These are phyloP conservation scores for Tiliacea aurago DNA, from an alignment of 2,888 invertebrate genomes.

Conservation along the genomic window DNA sequence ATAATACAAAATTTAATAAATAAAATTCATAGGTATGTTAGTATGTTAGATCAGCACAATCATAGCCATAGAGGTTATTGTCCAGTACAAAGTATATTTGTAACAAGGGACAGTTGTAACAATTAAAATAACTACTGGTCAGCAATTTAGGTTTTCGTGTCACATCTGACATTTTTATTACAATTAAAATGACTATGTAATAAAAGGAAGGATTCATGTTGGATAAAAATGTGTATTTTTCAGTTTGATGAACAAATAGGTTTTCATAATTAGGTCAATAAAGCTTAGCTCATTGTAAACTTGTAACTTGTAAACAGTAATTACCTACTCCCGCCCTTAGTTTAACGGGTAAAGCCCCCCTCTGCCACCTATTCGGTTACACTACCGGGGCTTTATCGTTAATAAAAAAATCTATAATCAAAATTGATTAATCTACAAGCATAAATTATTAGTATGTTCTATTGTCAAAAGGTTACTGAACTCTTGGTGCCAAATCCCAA, in stretches of 20 bases:
- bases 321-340: not conserved
- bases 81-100: conserved; percentile 44
- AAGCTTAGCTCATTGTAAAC: not conserved
- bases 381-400: too few species aligned
- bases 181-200: conserved; percentile 21
- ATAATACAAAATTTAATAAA: too few species aligned
- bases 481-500: not conserved
- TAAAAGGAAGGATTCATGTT: not conserved
- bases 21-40: conserved; percentile 1
- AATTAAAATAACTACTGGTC: conserved; percentile 46
- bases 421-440: not conserved
- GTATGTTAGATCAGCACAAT: conserved; percentile 5
- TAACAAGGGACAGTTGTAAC: conserved; percentile 41
- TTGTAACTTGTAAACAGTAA: not conserved
- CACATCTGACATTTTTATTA: conserved; percentile 1
- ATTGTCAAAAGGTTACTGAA: conserved; percentile 34
- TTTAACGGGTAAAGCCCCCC: too few species aligned
- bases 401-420: not conserved
- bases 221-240: not conserved
- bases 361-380: too few species aligned
- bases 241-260: not conserved
- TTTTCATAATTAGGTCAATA: not conserved
- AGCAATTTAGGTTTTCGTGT: conserved; percentile 38
- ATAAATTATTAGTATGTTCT: not conserved
- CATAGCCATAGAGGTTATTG: conserved; percentile 31